Percentiles rank a stretch among this genome's conserved stretches.
Evolutionary conservation across 1,140 invertebrate species (phyloP).

Genomic region (Stratiolaelaps scimitus): DNA sequence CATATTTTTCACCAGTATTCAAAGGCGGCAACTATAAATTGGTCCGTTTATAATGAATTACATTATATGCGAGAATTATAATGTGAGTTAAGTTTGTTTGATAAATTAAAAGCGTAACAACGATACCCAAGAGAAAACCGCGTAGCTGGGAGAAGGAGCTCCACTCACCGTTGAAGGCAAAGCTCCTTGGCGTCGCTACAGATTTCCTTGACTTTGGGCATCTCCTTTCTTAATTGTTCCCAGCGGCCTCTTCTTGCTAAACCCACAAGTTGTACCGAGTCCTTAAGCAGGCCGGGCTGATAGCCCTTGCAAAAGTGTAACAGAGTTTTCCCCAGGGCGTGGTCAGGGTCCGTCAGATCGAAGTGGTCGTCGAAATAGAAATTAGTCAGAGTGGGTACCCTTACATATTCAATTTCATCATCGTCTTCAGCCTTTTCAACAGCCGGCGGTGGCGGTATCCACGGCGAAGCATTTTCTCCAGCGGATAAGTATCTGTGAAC

Average conservation of each 20-base stretch:
- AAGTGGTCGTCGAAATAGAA: slow-evolving; percentile 73
- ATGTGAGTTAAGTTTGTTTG: too few relatives aligned
- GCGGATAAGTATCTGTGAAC: slow-evolving; percentile 38
- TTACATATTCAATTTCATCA: slow-evolving; percentile 35
- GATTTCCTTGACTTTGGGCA: neutral
- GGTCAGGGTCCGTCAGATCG: slow-evolving; percentile 54
- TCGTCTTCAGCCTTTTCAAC: slow-evolving; percentile 42
- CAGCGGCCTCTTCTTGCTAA: neutral
- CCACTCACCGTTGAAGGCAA: neutral
- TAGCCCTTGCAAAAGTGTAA: slow-evolving; percentile 46
- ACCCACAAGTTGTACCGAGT: slow-evolving; percentile 4
- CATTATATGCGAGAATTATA: too few relatives aligned
- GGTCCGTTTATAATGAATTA: too few relatives aligned
- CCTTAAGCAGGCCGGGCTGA: neutral
- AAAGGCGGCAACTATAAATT: too few relatives aligned
- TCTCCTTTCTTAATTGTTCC: neutral
- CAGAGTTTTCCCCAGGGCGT: slow-evolving; percentile 65
- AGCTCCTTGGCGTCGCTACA: slow-evolving; percentile 2
- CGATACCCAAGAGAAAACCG: too few relatives aligned
- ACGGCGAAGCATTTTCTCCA: slow-evolving; percentile 28
- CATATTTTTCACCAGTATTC: too few relatives aligned
- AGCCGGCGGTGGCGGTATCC: slow-evolving; percentile 28
- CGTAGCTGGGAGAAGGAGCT: too few relatives aligned
- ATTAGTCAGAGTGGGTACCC: slow-evolving; percentile 64
- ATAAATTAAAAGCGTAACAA: too few relatives aligned